These are phyloP conservation scores for Phymatocera aterrima DNA, from an alignment of 2,888 invertebrate genomes.

Conservation along the genomic window DNA sequence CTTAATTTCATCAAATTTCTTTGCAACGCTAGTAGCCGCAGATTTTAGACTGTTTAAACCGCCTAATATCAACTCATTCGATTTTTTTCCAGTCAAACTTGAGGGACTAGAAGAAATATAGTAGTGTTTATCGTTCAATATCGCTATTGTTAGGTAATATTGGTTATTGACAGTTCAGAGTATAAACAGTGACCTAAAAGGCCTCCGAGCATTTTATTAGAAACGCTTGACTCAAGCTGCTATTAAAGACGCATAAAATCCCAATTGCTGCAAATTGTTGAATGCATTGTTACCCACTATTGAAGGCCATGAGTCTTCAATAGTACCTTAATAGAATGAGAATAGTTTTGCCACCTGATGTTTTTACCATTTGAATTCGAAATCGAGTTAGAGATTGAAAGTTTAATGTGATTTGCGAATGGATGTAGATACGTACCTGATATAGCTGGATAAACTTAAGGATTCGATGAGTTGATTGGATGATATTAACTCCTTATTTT, in stretches of 20 bases:
- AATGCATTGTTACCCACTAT: too few species aligned
- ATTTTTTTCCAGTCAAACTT: slow-evolving; percentile 90
- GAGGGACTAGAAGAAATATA: slow-evolving; percentile 80
- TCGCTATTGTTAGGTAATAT: background rate
- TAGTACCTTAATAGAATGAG: too few species aligned
- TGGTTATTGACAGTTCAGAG: background rate
- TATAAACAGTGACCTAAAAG: background rate
- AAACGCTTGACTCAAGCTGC: background rate
- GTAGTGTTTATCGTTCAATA: slow-evolving; percentile 10
- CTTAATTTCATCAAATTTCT: slow-evolving; percentile 94
- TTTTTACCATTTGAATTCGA: background rate
- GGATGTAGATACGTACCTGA: slow-evolving; percentile 63
- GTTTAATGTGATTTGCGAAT: background rate
- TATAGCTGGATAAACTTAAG: slow-evolving; percentile 70
- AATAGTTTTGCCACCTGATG: background rate
- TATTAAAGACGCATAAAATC: background rate
- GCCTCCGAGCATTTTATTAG: too few species aligned
- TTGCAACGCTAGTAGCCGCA: slow-evolving; percentile 89
- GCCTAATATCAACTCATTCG: slow-evolving; percentile 91
- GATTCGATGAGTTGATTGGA: slow-evolving; percentile 71
- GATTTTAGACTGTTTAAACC: slow-evolving; percentile 91
- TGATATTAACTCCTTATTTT: slow-evolving; percentile 70
- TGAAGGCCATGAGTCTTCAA: too few species aligned
- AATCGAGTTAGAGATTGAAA: background rate
- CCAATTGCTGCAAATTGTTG: too few species aligned